Percentiles rank a stretch among this genome's conserved stretches.
Evolutionary conservation across 2,888 invertebrate genomes (phyloP).

Genomic region (Caenorhabditis angaria): DNA sequence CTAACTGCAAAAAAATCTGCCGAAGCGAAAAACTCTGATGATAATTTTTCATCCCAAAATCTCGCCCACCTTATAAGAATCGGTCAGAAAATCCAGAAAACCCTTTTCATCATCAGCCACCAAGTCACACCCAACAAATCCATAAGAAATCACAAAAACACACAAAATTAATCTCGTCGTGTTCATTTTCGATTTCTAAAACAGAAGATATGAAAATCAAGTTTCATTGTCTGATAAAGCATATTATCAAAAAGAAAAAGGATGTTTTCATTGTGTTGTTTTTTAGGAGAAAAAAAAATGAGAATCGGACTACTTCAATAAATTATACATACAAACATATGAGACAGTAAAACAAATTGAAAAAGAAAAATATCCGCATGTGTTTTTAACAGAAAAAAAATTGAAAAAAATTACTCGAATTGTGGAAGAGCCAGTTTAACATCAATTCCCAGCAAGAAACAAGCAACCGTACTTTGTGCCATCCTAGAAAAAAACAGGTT

Average conservation of each 20-base stretch:
- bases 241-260: not conserved
- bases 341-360: slow-evolving; percentile 4
- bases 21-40: too few species aligned
- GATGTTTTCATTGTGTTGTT: not conserved
- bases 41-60: too few species aligned
- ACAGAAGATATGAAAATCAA: too few species aligned
- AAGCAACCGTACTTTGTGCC: slow-evolving; percentile 71
- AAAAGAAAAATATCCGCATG: slow-evolving; percentile 4
- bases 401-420: slow-evolving; percentile 47
- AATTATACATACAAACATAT: not conserved
- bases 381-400: too few species aligned
- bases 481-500: slow-evolving; percentile 50
- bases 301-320: not conserved
- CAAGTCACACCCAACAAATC: not conserved
- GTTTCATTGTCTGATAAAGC: too few species aligned
- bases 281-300: not conserved
- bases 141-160: not conserved
- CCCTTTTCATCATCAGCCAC: slow-evolving; percentile 16
- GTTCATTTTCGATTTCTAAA: too few species aligned
- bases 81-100: not conserved
- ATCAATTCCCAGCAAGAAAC: slow-evolving; percentile 71
- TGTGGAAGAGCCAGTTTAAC: slow-evolving; percentile 63
- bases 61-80: slow-evolving; percentile 1
- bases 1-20: too few species aligned
- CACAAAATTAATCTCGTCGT: not conserved